Evolutionary conservation across 23 tunicate species (phyloP), one percentile per base, ranked within the genome.

Genomic region (Aplidium turbinatum): DNA sequence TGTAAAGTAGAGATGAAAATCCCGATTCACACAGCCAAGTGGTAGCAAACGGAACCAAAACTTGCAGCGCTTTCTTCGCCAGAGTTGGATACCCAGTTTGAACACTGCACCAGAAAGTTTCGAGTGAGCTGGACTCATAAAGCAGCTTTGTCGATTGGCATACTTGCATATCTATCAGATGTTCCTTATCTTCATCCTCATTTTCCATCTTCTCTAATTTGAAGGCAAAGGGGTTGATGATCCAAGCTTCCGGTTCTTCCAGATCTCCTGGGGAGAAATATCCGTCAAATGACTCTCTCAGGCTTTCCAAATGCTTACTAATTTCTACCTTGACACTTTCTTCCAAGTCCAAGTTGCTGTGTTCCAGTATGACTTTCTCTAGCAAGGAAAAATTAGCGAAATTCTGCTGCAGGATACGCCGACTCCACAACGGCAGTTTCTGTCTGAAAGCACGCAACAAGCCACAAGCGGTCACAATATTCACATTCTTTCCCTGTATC

Each of bases 181-280:
- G n/a, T n/a, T n/a, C n/a, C n/a, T n/a, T n/a, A n/a, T n/a, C 61
- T 54, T 54, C 61, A 20, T 54, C 23, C 61, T 54, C 61, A 54
- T 54, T 25, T 54, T 25, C 19, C 23, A 54, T 54, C 61, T 54
- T 54, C 61, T 54, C 61, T 25, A 54, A 54, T 20, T 54, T 54
- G 61, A 54, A 54, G 22, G 61, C 61, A 54, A 54, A 54, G 22
- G 5, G 61, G 23, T 54, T 54, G 61, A 54, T 25, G 23, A 54
- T 42, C 50, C 16, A 9, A 42, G 11, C 16, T 11, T 42, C 50
- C 50, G 50, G 50, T 42, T 42, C 11, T 54, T 54, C 61, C 19
- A 54, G 61, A 9, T 54, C 22, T 54, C 61, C 23, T 54, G 23
- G 61, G 5, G 61, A 54, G 61, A 54, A 54, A 54, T 54, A 54